Evolutionary conservation across 2,888 invertebrate genomes (phyloP), one percentile per base, ranked within the genome.

Genomic region (Epiblema foenella): DNA sequence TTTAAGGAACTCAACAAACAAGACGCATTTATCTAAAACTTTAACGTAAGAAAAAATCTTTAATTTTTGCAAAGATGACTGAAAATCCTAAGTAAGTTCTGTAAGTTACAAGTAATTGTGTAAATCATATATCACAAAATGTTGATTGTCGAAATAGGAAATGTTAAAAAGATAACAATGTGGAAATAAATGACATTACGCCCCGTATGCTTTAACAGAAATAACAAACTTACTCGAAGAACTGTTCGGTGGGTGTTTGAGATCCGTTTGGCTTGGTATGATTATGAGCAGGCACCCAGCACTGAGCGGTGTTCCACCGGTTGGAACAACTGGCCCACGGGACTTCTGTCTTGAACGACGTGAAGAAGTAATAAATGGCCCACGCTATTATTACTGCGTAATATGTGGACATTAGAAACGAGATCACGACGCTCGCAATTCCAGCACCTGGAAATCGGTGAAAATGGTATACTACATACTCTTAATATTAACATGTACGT

Each of bases 381-480:
- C 98, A 98, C 74, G 98, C 97, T 89, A 98, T 98, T 88, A 99
- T 97, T 78, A 98, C 98, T 89, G 98, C 98, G 90, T 98, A 98
- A 90, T 98, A 98, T 66, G 98, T 98, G 78, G 98, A 98, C 96
- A 99, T 97, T 85, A 98, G 94, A 93, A 98, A 98, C 77, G 98
- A 98, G 88, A 98, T 97, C 86, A 98, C 96, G 76, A 98, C 98
- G 87, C 98, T 98, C 73, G 98, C 98, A 79, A 99, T 94, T 72
- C 98, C 99, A 77, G 98, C 97, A 82, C 98, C 98, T 98, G 91
- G n/a, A 93, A 93, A 68, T 75, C 76, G 74, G 54, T 74, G 20
- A 20, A 54, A 39, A 24, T 64, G 33, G 33, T 33, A 33, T 33
- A 42, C 8, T 62, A 49, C 15, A 15, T 46, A 18, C 12, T 4